Conservation (phyloP, 2,888 invertebrate species). For the Drosophila meridionalis region DNA sequence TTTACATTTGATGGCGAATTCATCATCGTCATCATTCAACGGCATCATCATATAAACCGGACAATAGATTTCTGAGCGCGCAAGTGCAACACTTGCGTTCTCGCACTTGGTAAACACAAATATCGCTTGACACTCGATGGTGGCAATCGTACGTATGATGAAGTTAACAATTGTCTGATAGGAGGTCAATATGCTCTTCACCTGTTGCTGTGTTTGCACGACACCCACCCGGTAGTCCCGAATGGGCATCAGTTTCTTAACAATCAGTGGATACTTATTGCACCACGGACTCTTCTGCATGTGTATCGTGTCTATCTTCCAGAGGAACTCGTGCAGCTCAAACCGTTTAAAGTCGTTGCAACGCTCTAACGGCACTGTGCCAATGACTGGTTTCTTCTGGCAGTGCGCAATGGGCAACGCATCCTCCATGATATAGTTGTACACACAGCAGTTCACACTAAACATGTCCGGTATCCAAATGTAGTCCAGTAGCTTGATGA, state of each 20-base stretch:
- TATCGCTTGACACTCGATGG: slow-evolving; percentile 83
- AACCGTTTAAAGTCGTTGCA: slow-evolving; percentile 82
- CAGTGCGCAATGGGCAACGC: slow-evolving; percentile 75
- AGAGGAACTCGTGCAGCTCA: slow-evolving; percentile 80
- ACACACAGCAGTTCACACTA: slow-evolving; percentile 49
- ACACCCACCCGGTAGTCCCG: slow-evolving; percentile 70
- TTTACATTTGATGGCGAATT: slow-evolving; percentile 57
- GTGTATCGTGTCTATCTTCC: slow-evolving; percentile 82
- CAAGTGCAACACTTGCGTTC: slow-evolving; percentile 76
- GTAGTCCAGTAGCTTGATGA: slow-evolving; percentile 79
- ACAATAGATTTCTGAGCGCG: slow-evolving; percentile 82
- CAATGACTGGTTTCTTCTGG: slow-evolving; percentile 80
- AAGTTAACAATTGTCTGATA: slow-evolving; percentile 81
- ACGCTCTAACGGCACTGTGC: slow-evolving; percentile 80
- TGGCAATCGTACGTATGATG: slow-evolving; percentile 81
- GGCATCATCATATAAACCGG: slow-evolving; percentile 82
- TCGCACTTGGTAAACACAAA: slow-evolving; percentile 76
- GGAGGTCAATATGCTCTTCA: slow-evolving; percentile 69
- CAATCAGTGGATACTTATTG: slow-evolving; percentile 83
- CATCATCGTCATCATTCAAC: slow-evolving; percentile 56
- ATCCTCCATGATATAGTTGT: slow-evolving; percentile 72
- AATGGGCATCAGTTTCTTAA: slow-evolving; percentile 82
- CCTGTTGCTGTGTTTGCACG: slow-evolving; percentile 60
- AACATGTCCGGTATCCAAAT: slow-evolving; percentile 83
- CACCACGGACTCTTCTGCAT: slow-evolving; percentile 83